Conservation (phyloP, 1,140 invertebrate species). For the Drosophila subobscura region DNA sequence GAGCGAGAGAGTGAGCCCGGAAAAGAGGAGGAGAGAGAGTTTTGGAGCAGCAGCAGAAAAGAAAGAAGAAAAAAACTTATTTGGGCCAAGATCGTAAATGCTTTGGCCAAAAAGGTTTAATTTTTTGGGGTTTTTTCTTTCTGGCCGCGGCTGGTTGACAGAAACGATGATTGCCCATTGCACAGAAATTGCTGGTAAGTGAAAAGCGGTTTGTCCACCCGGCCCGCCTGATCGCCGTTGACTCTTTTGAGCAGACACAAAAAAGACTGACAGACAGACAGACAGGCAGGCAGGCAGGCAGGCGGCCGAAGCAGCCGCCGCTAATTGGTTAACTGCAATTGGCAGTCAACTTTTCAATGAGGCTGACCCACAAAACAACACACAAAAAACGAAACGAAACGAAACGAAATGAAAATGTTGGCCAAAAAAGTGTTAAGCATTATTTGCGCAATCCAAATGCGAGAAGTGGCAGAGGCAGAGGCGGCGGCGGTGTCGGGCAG, state of each 20-base stretch:
- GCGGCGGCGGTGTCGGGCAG: neutral
- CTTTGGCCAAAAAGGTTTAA: conserved; percentile 31
- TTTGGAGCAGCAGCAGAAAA: conserved; percentile 6
- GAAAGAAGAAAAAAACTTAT: conserved; percentile 35
- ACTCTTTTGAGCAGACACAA: neutral
- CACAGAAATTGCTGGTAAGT: conserved; percentile 46
- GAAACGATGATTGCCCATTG: conserved; percentile 43
- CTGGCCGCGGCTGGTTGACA: conserved; percentile 23
- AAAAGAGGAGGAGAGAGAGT: conserved; percentile 17
- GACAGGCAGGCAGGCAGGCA: conserved; percentile 1
- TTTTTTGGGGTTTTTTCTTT: conserved; percentile 7
- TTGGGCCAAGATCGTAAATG: conserved; percentile 69
- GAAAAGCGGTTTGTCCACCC: conserved; percentile 54
- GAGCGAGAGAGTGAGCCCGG: neutral
- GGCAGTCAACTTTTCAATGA: conserved; percentile 67
- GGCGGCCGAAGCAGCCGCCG: conserved; percentile 10
- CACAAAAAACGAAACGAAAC: conserved; percentile 8
- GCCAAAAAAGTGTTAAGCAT: conserved; percentile 49
- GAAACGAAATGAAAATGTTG: conserved; percentile 25
- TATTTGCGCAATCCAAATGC: conserved; percentile 56
- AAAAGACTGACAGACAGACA: conserved; percentile 24
- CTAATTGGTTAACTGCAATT: conserved; percentile 77
- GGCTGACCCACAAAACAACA: conserved; percentile 60
- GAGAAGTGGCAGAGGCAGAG: conserved; percentile 29
- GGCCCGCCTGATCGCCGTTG: neutral